These are phyloP conservation scores for Glossophaga mutica DNA, from an alignment of 2,797 vertebrate species.

Conservation along the genomic window DNA sequence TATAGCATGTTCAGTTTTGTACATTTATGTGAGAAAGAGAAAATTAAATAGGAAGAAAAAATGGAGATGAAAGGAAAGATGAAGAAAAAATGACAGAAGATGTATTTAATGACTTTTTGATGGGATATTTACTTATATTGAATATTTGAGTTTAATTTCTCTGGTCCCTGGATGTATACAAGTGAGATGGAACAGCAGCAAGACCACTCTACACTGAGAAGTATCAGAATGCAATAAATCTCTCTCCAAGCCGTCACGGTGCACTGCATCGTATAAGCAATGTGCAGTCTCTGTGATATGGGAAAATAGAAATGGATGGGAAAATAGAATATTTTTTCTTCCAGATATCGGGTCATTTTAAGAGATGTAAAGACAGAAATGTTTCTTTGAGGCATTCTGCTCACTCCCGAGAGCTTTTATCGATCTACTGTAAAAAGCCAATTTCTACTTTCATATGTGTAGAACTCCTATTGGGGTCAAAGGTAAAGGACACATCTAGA, in stretches of 20 bases:
- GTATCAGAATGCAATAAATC: not conserved
- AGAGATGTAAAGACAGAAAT: constrained; percentile 61
- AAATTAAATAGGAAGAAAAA: not conserved
- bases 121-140: not conserved
- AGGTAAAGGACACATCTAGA: constrained; percentile 43
- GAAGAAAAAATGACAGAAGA: not conserved
- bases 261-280: not conserved
- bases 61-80: not conserved
- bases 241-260: not conserved
- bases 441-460: constrained; percentile 45
- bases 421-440: constrained; percentile 41
- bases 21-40: not conserved
- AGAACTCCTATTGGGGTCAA: constrained; percentile 33
- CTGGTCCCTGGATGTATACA: not conserved
- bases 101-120: not conserved
- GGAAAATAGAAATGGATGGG: not conserved
- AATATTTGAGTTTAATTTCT: not conserved
- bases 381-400: constrained; percentile 32
- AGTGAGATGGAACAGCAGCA: not conserved
- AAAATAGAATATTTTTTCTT: constrained; percentile 46
- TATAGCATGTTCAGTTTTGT: not conserved
- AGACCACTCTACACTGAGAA: not conserved
- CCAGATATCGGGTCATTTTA: constrained; percentile 44
- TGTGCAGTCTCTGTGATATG: constrained; percentile 13
- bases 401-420: constrained; percentile 55